Conservation (phyloP, 2,797 vertebrate species). For the Xiphorhynchus erythropygius region DNA sequence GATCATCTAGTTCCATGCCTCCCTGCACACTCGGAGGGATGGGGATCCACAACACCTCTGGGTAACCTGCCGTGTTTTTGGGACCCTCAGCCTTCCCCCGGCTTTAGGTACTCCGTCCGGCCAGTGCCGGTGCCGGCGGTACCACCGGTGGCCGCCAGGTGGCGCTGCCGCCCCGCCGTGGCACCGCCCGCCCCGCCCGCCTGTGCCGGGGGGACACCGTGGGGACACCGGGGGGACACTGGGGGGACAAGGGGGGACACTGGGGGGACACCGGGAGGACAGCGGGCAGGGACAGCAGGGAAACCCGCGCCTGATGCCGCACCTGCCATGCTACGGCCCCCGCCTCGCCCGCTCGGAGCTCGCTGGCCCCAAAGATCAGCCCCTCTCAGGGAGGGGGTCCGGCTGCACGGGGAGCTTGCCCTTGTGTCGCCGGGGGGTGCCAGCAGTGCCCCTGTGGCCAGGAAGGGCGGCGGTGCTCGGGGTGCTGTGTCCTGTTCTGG, state of each 20-base stretch:
- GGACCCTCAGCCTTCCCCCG: neutral
- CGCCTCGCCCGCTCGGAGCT: neutral
- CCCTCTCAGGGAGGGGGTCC: too few species aligned
- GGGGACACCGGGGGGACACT: too few species aligned
- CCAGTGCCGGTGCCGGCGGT: too few species aligned
- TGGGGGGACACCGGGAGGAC: neutral
- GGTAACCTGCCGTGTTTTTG: neutral
- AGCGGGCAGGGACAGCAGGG: neutral
- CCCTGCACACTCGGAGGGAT: neutral
- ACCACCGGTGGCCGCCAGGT: neutral
- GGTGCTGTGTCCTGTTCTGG: neutral
- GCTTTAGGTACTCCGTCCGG: accelerated
- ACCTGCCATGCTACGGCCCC: neutral
- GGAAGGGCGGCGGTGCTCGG: neutral
- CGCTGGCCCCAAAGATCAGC: neutral
- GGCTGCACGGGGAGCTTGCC: too few species aligned
- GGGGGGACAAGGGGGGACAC: neutral
- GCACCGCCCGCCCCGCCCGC: neutral
- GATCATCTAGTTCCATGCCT: neutral
- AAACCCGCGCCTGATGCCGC: too few species aligned
- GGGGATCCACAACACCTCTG: neutral
- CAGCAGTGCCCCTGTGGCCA: neutral
- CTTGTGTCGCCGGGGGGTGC: neutral
- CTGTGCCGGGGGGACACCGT: neutral
- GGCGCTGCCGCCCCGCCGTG: neutral